Percentiles rank a stretch among this genome's conserved stretches.
phyloP scores from a whole-genome alignment of 2,113 vertebrate species.

The Microtus richardsoni region DNA sequence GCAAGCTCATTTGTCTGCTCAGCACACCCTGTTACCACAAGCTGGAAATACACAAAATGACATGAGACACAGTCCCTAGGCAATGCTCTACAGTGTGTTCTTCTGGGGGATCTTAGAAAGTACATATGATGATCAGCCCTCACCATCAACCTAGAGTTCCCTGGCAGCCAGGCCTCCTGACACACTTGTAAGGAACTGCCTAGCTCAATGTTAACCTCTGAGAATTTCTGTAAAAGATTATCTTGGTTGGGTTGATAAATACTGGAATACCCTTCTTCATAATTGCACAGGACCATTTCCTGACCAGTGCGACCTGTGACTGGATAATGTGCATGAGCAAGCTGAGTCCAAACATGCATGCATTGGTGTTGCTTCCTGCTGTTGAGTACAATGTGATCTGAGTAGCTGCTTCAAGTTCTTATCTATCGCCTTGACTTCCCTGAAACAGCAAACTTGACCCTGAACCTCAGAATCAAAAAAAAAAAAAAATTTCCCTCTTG shows the following conservation, averaged over 20 bases:
- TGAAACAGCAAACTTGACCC: neutral
- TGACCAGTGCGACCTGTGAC: neutral
- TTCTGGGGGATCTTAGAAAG: neutral
- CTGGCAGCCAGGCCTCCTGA: neutral
- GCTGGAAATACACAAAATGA: neutral
- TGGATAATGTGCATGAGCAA: no score
- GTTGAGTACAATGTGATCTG: no score
- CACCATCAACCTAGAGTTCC: neutral
- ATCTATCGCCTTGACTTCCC: no score
- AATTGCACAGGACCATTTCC: no score
- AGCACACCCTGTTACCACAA: neutral
- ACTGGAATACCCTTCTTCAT: neutral
- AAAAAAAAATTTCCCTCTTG: no score
- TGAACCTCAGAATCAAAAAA: no score
- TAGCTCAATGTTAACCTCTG: neutral
- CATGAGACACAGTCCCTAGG: neutral
- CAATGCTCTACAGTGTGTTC: neutral
- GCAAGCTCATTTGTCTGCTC: neutral
- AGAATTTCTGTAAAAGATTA: neutral
- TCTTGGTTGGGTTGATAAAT: neutral
- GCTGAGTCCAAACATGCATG: neutral
- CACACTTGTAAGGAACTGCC: neutral
- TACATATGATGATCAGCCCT: neutral
- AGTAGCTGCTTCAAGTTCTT: neutral
- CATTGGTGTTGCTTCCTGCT: neutral